Evolutionary conservation across 2,113 vertebrate species (phyloP).

Genomic region (Megaceryle torquata): DNA sequence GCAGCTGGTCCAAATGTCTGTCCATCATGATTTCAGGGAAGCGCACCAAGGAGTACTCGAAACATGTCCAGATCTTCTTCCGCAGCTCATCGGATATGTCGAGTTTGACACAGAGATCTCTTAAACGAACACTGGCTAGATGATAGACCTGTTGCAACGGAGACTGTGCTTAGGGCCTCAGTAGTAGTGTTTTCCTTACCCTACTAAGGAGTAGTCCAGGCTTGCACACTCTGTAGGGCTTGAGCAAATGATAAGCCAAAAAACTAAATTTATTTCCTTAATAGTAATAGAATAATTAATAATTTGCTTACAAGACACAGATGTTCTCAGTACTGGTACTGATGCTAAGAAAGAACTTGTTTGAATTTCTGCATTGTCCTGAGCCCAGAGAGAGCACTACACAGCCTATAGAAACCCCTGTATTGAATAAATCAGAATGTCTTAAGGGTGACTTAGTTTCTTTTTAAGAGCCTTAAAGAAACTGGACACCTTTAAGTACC

Average conservation of each 20-base stretch:
- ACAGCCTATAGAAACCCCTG: neutral
- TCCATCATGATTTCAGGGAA: slow-evolving; percentile 81
- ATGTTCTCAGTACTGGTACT: neutral
- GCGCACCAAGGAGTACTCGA: slow-evolving; percentile 80
- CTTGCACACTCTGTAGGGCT: no score
- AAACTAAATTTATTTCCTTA: neutral
- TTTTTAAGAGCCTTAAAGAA: neutral
- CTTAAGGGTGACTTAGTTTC: neutral
- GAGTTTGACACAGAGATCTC: slow-evolving; percentile 80
- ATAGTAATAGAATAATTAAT: neutral
- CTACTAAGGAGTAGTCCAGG: neutral
- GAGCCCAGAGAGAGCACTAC: neutral
- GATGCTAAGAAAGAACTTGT: neutral
- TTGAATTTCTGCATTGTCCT: neutral
- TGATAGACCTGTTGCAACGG: slow-evolving; percentile 74
- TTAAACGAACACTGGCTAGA: slow-evolving; percentile 78
- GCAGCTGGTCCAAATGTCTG: slow-evolving; percentile 80
- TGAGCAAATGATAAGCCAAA: neutral
- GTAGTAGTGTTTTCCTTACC: neutral
- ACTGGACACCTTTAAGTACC: neutral
- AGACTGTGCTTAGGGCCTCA: neutral
- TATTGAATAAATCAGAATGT: neutral
- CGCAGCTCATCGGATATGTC: slow-evolving; percentile 78
- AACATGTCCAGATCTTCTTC: slow-evolving; percentile 84
- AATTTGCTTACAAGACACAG: neutral